Percentiles rank a stretch among this genome's conserved stretches.
Evolutionary conservation across 2,113 vertebrate genomes (phyloP).

Genomic region (Etheostoma spectabile): DNA sequence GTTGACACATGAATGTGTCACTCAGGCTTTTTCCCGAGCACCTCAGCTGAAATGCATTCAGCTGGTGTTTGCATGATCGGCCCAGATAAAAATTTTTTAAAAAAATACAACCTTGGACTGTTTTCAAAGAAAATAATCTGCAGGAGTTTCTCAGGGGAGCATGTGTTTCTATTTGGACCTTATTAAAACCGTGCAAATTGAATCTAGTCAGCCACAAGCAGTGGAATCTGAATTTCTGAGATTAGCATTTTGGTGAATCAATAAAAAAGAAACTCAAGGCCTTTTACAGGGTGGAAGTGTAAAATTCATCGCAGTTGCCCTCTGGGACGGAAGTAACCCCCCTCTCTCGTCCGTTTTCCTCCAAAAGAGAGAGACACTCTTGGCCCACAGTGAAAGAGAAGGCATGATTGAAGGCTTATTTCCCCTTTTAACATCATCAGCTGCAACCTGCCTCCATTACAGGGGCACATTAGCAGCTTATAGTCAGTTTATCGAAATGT

Average conservation of each 20-base stretch:
- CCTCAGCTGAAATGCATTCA: constrained; percentile 34
- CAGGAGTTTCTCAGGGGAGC: constrained; percentile 30
- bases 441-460: constrained; percentile 61
- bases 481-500: constrained; percentile 63
- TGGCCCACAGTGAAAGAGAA: constrained; percentile 31
- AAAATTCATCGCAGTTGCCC: constrained; percentile 43
- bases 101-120: constrained; percentile 19
- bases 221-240: constrained; percentile 42
- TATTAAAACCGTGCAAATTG: constrained; percentile 53
- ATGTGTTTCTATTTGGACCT: constrained; percentile 40
- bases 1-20: constrained; percentile 34
- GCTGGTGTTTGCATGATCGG: constrained; percentile 26
- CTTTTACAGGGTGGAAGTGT: constrained; percentile 32
- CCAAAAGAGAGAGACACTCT: constrained; percentile 13
- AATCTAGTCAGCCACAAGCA: constrained; percentile 40
- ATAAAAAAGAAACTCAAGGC: constrained; percentile 45
- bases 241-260: constrained; percentile 54
- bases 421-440: constrained; percentile 59
- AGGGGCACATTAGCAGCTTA: constrained; percentile 58
- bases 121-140: constrained; percentile 37
- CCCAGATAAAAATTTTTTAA: not conserved
- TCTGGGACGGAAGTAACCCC: constrained; percentile 5
- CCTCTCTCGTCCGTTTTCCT: not conserved
- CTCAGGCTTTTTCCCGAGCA: constrained; percentile 27
- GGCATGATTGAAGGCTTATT: constrained; percentile 52